These are phyloP conservation scores for Nicator chloris DNA, from an alignment of 2,113 vertebrate genomes.

Conservation along the genomic window DNA sequence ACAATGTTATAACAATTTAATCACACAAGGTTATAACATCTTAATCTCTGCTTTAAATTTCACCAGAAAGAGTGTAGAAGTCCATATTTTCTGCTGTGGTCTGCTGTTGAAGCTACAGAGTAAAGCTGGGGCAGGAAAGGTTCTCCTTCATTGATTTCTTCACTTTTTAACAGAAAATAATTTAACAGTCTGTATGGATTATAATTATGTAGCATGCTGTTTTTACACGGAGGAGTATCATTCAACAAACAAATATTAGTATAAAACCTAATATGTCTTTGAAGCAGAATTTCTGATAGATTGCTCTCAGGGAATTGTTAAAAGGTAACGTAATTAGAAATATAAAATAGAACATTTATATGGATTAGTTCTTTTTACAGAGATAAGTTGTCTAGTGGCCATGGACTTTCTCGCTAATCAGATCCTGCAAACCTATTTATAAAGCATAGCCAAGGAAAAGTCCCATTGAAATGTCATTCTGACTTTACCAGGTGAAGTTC, in stretches of 20 bases:
- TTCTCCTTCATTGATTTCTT: neutral
- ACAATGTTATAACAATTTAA: neutral
- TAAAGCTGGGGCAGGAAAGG: neutral
- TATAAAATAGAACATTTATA: neutral
- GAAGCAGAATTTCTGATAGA: neutral
- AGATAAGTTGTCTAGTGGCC: neutral
- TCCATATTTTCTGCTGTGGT: neutral
- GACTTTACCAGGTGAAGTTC: conserved; percentile 26
- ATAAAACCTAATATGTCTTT: neutral
- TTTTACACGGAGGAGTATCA: neutral
- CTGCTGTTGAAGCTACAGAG: neutral
- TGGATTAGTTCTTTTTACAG: neutral
- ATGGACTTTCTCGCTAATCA: conserved; percentile 3
- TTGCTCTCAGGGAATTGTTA: neutral
- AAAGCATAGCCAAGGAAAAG: neutral
- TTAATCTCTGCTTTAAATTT: neutral
- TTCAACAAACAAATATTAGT: neutral
- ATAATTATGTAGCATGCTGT: neutral
- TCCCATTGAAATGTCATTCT: conserved; percentile 36
- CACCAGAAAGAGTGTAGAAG: neutral
- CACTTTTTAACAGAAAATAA: neutral
- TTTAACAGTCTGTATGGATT: neutral
- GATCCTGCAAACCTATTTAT: neutral
- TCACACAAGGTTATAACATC: neutral
- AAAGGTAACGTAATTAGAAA: neutral